Evolutionary conservation across 2,113 vertebrate species (phyloP), one percentile per base, ranked within the genome.

Genomic region (Stigmatopora argus): DNA sequence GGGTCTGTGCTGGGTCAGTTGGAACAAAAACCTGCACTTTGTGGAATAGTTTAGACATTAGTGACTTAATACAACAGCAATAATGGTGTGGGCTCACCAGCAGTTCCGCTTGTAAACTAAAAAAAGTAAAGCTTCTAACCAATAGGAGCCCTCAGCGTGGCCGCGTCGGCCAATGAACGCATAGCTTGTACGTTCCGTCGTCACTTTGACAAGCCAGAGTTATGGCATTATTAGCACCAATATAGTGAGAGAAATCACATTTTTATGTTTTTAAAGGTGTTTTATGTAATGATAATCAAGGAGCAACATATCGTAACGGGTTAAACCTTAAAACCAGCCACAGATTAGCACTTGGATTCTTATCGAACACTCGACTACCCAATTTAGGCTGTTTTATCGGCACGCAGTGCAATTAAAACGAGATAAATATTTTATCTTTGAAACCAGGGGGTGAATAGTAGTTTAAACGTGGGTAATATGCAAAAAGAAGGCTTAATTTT

Each of bases 81-180:
- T 8, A 58, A 48, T 7, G 12, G 8, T 31, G 3, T 21, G 7
- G 13, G 5, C 14, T 31, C 51, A 67, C 12, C 26, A 41, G 21
- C 35, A 51, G 34, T 3, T 41, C 41, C 7, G 15, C 48, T 31
- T 15, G 73, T 86, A 81, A 87, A 89, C 75, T 82, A 62, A 76
- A 73, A 1, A 26, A 13, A 55, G 31, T 2, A 12, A 3, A 19
- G 26, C n/a, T 8, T 64, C 35, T 35, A 71, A 52, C 91, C 90
- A 92, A 92, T 92, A 47, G 74, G 64, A 71, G 58, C 55, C 23
- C 67, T 85, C 61, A 85, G 87, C 90, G 91, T 92, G 90, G 79
- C 85, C 81, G 35, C 62, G 48, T 35, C 23, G 52, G 45, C 90
- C 90, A 91, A 90, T 90, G 12, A 84, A 53, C 23, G 55, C 19